phyloP scores from a whole-genome alignment of 2,797 vertebrate genomes.

The Ibycter americanus region DNA sequence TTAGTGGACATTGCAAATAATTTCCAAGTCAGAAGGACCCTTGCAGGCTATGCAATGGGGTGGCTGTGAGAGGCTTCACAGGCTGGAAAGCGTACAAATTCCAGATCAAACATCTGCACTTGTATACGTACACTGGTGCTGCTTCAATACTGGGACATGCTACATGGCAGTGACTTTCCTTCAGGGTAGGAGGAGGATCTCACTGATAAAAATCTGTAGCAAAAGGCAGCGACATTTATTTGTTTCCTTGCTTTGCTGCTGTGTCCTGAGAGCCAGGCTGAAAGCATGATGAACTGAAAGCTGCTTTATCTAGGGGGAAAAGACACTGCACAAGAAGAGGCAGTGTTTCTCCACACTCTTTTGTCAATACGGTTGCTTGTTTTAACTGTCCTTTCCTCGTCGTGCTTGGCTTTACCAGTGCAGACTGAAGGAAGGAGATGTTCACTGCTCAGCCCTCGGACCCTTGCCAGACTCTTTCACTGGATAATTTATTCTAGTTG shows the following conservation, averaged over 20 bases:
- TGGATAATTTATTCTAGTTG: background rate
- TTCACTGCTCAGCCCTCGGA: background rate
- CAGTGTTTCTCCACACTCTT: background rate
- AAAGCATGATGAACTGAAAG: background rate
- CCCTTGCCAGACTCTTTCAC: background rate
- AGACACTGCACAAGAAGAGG: background rate
- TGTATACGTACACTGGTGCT: accelerated
- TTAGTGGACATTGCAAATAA: background rate
- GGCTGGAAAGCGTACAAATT: background rate
- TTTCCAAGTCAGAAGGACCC: background rate
- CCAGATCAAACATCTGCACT: background rate
- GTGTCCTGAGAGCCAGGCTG: background rate
- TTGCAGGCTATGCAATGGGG: background rate
- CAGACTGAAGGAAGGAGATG: background rate
- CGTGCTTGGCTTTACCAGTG: background rate
- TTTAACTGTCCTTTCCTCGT: background rate
- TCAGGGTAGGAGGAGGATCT: background rate
- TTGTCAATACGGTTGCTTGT: background rate
- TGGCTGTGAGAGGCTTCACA: background rate
- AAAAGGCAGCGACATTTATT: background rate
- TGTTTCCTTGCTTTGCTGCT: background rate
- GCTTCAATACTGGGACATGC: background rate
- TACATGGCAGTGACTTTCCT: background rate
- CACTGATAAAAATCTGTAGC: background rate
- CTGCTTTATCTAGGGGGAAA: background rate